Conservation (phyloP, 2,888 invertebrate genomes). For the Pyralis farinalis region DNA sequence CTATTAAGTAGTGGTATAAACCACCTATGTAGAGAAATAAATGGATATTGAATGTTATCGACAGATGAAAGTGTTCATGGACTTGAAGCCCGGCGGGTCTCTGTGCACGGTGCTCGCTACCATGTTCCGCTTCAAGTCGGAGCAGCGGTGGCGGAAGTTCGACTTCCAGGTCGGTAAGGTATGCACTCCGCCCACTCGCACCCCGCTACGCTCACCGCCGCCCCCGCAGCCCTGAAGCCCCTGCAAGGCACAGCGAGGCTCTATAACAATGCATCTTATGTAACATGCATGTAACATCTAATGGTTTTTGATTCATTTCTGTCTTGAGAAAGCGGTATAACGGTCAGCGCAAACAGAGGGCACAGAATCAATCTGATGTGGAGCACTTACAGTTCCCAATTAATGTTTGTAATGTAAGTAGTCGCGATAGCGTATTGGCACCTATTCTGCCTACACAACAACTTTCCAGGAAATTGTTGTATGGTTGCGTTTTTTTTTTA, state of each 20-base stretch:
- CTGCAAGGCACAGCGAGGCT: slow-evolving; percentile 35
- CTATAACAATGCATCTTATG: slow-evolving; percentile 47
- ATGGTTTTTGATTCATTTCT: no score
- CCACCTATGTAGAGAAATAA: no score
- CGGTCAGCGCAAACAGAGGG: no score
- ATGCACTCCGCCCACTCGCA: slow-evolving; percentile 70
- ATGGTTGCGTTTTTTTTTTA: no score
- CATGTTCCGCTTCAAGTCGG: slow-evolving; percentile 97
- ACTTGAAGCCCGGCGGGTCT: slow-evolving; percentile 96
- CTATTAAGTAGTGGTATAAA: no score
- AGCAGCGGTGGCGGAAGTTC: slow-evolving; percentile 97
- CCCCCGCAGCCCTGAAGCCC: slow-evolving; percentile 38
- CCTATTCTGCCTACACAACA: no score
- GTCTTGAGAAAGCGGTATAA: neutral
- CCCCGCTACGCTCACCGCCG: slow-evolving; percentile 56
- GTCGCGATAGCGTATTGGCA: no score
- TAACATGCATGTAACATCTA: slow-evolving; percentile 23
- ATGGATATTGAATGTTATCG: neutral
- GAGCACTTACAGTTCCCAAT: no score
- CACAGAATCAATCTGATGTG: no score
- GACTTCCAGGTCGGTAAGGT: slow-evolving; percentile 94
- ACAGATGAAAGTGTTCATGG: slow-evolving; percentile 96
- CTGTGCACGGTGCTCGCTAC: slow-evolving; percentile 96
- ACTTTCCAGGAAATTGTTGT: no score
- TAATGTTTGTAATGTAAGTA: no score